Evolutionary conservation across 2,113 vertebrate genomes (phyloP), one percentile per base, ranked within the genome.

Genomic region (Eptesicus fuscus): DNA sequence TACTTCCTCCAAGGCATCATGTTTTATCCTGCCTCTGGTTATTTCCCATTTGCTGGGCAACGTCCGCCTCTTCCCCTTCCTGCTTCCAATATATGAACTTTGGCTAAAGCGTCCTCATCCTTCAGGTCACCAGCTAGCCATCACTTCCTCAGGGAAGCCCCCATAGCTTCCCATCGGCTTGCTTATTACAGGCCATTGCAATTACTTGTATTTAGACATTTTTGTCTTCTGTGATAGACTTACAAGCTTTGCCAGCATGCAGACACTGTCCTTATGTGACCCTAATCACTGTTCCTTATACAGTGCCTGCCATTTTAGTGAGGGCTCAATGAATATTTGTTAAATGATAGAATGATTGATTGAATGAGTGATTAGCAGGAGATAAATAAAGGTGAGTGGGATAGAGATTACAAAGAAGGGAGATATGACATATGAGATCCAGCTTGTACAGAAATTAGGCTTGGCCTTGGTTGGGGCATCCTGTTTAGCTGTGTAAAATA

Each of bases 91-190:
- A 23, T 3, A n/a, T 0, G 0, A 0, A 32, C 4, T 92, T 92
- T 42, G 83, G 51, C 37, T 53, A 44, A 92, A 30, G 74, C 12
- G 89, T 83, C 40, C 56, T 94, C 47, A 83, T 51, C n/a, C 9
- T 91, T 44, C 59, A 91, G 37, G 76, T 87, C 76, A 77, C 23
- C 77, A 37, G 14, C 30, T 30, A 82, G n/a, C 65, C 12, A 35
- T 78, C 42, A 74, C 90, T 96, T 96, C 63, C 70, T 44, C 23
- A 63, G 87, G 79, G 70, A 91, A 94, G 18, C 14, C 71, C 69
- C 83, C 23, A 13, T 35, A 37, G 5, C 2, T 80, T 93, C 76
- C 70, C 49, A 67, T 23, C 23, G 7, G 89, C 83, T 93, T 83
- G n/a, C 22, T 89, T 76, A 35, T 56, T 37, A 37, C 11, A 59